Base-by-base conservation (phyloP, 2,113 vertebrate genomes). In the Aviceda subcristata region DNA sequence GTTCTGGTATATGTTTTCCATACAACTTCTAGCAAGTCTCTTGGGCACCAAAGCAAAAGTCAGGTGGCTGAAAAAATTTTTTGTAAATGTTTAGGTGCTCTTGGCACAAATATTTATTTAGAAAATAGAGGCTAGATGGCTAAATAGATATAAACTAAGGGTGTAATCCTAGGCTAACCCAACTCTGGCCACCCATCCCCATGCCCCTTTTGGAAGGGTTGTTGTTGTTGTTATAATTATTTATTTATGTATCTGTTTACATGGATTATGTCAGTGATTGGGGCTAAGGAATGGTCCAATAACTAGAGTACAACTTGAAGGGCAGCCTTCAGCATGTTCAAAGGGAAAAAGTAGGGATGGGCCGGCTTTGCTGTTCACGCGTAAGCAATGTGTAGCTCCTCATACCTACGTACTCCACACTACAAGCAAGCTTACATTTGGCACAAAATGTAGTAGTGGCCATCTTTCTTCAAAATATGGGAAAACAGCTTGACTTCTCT, bases 391-490 rank as follows among this genome's bases (percentile, higher is more conserved):
- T 34, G 48, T 75, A 82, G 26, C 38, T 84, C 64, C 51, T 90
- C 32, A 16, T 56, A 60, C 34, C 24, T 57, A 46, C 0, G 0
- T 26, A n/a, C 8, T 13, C 50, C 81, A 66, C 1, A 0, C n/a
- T 59, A 48, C 16, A 45, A 45, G 36, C n/a, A 84, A n/a, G 19
- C 8, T 46, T 27, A 27, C 5, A 14, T 51, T 84, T 80, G 45
- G 32, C 38, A 45, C 21, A 66, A 73, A 62, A 55, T 9, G 9
- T 22, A 48, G 9, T 5, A 62, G 12, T 38, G 41, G 15, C 9
- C 19, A 63, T 38, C 26, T 80, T 87, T 57, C 76, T 84, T 86
- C 79, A 88, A 67, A 91, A 24, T 23, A 43, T 1, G 6, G 32
- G 24, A 30, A 32, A 69, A 57, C 2, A 15, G 41, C 34, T 83